Conservation (phyloP, 2,113 vertebrate genomes). For the Nibea albiflora region DNA sequence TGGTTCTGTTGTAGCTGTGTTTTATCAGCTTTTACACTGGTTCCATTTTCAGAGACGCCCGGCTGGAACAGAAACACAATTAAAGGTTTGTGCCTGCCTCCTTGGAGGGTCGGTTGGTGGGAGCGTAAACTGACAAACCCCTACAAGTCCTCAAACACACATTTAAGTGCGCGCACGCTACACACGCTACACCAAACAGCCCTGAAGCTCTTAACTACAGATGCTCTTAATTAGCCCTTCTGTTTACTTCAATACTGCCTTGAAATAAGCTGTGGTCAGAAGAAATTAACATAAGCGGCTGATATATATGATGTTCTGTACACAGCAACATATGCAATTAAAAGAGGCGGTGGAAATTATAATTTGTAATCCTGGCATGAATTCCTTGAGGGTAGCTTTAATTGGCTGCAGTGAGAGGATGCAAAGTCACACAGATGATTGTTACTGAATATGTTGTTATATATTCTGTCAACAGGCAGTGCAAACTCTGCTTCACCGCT, state of each 20-base stretch:
- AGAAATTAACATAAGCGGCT: background rate
- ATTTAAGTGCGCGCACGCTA: background rate
- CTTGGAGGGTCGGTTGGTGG: background rate
- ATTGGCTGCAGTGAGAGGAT: background rate
- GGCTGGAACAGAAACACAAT: constrained; percentile 6
- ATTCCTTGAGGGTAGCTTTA: background rate
- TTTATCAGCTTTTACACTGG: background rate
- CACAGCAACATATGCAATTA: background rate
- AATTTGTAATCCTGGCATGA: background rate
- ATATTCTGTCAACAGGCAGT: background rate
- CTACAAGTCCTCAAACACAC: background rate
- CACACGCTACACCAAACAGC: background rate
- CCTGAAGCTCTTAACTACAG: constrained; percentile 7
- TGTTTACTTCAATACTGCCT: background rate
- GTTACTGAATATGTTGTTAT: background rate
- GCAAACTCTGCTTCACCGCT: background rate
- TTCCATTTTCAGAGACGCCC: background rate
- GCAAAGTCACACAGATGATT: background rate
- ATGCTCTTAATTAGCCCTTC: constrained; percentile 11
- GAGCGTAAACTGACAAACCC: background rate
- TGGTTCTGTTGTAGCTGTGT: background rate
- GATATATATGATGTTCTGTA: no score
- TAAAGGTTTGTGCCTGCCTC: background rate
- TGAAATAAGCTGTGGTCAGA: background rate
- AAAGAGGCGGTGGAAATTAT: background rate